A percentile compares a stretch with the other conserved stretches of the same genome.
Conservation (phyloP, 64 coral and sea anemone species). For the Stichodactyla helianthus region DNA sequence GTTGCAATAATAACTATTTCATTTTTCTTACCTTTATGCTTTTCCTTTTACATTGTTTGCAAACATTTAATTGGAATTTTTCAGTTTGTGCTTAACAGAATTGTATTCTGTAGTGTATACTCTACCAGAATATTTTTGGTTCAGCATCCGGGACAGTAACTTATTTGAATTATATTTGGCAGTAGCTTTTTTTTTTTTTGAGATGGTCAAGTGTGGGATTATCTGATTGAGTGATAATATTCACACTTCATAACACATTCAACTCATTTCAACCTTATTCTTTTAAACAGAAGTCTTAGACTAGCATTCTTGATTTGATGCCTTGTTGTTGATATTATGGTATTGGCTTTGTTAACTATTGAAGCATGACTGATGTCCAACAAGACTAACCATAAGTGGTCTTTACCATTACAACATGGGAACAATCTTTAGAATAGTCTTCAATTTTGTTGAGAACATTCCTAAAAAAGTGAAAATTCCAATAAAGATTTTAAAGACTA, state of each 20-base stretch:
- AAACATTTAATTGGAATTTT: too few relatives aligned
- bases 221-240: not conserved
- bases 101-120: too few relatives aligned
- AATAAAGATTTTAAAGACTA: slow-evolving; percentile 19
- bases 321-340: not conserved
- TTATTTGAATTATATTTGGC: too few relatives aligned
- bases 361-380: slow-evolving; percentile 1
- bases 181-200: not conserved
- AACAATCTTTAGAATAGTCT: not conserved
- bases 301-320: not conserved
- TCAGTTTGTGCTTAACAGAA: too few relatives aligned
- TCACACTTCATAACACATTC: not conserved
- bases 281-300: not conserved
- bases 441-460: not conserved
- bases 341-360: not conserved
- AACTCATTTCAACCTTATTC: not conserved
- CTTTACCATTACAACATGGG: not conserved
- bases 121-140: too few relatives aligned
- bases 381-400: not conserved
- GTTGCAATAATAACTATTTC: too few relatives aligned
- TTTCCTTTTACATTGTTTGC: too few relatives aligned
- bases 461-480: not conserved
- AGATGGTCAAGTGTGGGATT: not conserved
- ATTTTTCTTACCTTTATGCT: too few relatives aligned
- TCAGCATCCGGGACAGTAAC: too few relatives aligned